phyloP scores from a whole-genome alignment of 2,797 vertebrate genomes.

The Sylvia borin region DNA sequence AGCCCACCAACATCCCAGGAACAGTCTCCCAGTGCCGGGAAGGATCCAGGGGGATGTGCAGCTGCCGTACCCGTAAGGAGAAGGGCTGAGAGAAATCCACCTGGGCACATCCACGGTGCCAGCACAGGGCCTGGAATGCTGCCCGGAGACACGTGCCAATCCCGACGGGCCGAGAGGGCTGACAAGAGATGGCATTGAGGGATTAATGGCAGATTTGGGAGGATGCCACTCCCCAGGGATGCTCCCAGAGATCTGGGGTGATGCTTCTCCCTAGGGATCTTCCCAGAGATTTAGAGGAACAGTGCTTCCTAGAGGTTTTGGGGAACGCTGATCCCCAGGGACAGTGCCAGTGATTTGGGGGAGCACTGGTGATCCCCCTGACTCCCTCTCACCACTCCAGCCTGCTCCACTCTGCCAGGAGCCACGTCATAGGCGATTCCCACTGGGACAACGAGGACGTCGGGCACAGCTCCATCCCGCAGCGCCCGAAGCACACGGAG shows the following conservation, averaged over 20 bases:
- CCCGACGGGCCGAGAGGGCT: neutral
- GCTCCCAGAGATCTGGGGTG: neutral
- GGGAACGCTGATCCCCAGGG: neutral
- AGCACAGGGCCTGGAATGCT: neutral
- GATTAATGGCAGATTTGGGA: too few species aligned
- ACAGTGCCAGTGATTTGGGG: too few species aligned
- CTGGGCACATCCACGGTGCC: conserved; percentile 71
- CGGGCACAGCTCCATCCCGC: conserved; percentile 70
- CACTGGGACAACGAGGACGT: conserved; percentile 84
- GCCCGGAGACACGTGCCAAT: conserved; percentile 26
- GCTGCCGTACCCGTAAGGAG: conserved; percentile 84
- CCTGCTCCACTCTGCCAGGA: neutral
- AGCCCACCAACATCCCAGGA: fast-evolving
- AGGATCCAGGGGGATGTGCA: fast-evolving
- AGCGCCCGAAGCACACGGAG: conserved; percentile 76
- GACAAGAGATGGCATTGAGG: neutral
- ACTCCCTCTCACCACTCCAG: conserved; percentile 41
- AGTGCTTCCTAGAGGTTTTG: neutral
- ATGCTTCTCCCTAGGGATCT: neutral
- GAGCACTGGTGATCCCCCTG: fast-evolving
- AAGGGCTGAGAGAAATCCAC: conserved; percentile 89
- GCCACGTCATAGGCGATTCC: conserved; percentile 84
- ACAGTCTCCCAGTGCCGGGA: fast-evolving
- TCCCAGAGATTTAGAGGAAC: neutral
- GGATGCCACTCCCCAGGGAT: neutral